Evolutionary conservation across 2,113 vertebrate species (phyloP).

Genomic region (Furnarius figulus): DNA sequence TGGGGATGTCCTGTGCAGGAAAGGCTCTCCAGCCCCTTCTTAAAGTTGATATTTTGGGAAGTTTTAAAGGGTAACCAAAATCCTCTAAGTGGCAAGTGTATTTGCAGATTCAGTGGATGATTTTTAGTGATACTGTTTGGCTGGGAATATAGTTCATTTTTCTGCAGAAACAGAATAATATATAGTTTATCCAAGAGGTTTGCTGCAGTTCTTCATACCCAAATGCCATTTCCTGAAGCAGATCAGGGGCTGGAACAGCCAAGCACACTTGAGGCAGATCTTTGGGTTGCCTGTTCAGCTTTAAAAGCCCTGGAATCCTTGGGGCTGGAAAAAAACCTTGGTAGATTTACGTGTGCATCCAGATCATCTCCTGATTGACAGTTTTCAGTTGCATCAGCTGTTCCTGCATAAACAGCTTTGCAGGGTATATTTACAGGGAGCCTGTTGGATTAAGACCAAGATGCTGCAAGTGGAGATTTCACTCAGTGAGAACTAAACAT

Average conservation of each 20-base stretch:
- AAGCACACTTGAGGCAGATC: neutral
- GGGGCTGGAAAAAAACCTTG: neutral
- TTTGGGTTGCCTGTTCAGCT: neutral
- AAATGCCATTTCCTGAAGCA: neutral
- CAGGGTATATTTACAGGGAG: conserved; percentile 49
- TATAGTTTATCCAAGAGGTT: neutral
- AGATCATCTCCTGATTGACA: conserved; percentile 59
- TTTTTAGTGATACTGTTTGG: neutral
- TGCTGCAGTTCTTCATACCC: neutral
- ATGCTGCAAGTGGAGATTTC: conserved; percentile 45
- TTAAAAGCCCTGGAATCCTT: conserved; percentile 31
- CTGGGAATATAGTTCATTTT: neutral
- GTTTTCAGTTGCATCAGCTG: conserved; percentile 59
- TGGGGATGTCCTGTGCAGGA: neutral
- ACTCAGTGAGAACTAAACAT: conserved; percentile 29
- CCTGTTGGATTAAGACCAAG: conserved; percentile 41
- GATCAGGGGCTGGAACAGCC: neutral
- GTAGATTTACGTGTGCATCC: neutral
- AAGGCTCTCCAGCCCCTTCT: neutral
- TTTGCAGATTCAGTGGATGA: neutral
- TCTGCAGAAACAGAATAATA: neutral
- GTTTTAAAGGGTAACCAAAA: neutral
- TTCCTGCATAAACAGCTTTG: conserved; percentile 58
- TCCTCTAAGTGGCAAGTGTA: neutral
- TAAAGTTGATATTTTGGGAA: neutral